phyloP scores from a whole-genome alignment of 2,797 vertebrate genomes.

The Anomalospiza imberbis region DNA sequence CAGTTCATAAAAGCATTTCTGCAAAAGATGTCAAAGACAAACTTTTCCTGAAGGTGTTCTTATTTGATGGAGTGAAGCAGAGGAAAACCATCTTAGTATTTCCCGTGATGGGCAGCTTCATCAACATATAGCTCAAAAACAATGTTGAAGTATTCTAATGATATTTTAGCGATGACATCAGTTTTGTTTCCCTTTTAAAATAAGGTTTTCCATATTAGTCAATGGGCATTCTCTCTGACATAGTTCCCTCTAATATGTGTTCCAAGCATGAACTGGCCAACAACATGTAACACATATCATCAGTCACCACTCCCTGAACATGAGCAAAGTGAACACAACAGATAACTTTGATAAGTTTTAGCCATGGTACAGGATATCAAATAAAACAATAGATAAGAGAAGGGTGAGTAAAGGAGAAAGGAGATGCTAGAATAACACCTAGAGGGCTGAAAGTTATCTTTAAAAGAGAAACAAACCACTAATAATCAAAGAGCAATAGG shows the following conservation, averaged over 20 bases:
- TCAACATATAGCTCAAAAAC: neutral
- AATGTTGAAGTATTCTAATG: neutral
- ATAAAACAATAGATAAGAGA: neutral
- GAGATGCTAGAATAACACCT: neutral
- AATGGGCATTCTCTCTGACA: neutral
- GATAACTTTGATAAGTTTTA: neutral
- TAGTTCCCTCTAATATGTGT: neutral
- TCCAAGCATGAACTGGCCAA: neutral
- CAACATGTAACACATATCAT: neutral
- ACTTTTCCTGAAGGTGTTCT: neutral
- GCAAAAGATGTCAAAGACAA: neutral
- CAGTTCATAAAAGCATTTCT: neutral
- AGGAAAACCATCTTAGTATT: neutral
- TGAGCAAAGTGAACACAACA: neutral
- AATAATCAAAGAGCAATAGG: neutral
- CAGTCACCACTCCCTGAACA: neutral
- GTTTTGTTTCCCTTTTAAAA: neutral
- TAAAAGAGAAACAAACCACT: neutral
- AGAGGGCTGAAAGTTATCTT: neutral
- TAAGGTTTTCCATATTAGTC: neutral
- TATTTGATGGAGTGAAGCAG: neutral
- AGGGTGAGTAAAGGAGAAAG: neutral
- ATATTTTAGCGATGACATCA: neutral
- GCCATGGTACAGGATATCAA: neutral
- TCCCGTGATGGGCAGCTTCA: neutral